Evolutionary conservation across 2,113 vertebrate genomes (phyloP), one percentile per base, ranked within the genome.

Genomic region (Uria lomvia): DNA sequence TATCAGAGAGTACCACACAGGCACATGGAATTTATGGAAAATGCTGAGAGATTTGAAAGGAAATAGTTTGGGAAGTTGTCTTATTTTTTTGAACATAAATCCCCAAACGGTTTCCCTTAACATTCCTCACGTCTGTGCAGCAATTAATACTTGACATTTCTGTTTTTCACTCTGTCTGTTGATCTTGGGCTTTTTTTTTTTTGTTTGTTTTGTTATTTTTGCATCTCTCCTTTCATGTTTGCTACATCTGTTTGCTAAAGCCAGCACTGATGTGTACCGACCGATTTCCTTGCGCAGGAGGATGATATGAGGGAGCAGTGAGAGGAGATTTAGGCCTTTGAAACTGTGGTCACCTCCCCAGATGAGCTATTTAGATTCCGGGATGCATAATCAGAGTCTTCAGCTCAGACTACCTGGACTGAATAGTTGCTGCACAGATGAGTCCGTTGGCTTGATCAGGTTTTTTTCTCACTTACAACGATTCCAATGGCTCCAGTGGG

Each of bases 21-120:
- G 78, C 91, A 79, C 91, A 95, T 73, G 92, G 97, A 95, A 96
- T 96, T 97, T 66, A 95, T 95, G 96, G 94, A 96, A 95, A 96
- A 96, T 38, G 85, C 74, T 92, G 91, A 86, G 77, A 96, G 89
- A 86, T 95, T 92, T 95, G 84, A 95, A 96, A 94, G 92, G 94
- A 97, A 97, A 96, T 96, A 70, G 84, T 94, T 95, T 92, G 92
- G 91, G 87, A 95, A 96, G 91, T 58, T 90, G 89, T 97, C 89
- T 83, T 95, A 85, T 71, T 92, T 93, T 92, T 94, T 77, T 76
- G 63, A 74, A 73, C 89, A 96, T 96, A 96, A 96, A 92, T 97
- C 96, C 84, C 58, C 66, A 82, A 87, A 97, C 92, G 95, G 80
- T 90, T 97, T 90, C 84, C 74, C 42, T 96, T 94, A 90, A 80